Conservation (phyloP, 2,113 vertebrate genomes). For the Mormoops blainvillei region DNA sequence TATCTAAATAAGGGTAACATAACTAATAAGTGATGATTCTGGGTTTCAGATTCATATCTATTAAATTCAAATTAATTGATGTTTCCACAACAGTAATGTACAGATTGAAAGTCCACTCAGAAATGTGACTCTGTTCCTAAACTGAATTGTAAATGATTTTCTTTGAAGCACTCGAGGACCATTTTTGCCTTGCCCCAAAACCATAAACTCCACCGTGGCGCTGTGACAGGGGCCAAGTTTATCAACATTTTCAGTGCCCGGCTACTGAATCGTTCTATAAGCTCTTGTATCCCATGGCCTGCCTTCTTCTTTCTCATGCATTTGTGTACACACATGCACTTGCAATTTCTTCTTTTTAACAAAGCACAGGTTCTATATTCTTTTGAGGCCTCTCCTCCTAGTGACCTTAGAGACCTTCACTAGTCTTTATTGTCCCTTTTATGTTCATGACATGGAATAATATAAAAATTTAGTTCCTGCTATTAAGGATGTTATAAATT, state of each 20-base stretch:
- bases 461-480: not conserved
- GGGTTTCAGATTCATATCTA: not conserved
- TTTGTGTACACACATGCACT: fast-evolving
- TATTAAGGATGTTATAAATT: not conserved
- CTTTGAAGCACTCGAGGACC: not conserved
- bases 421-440: not conserved
- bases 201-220: too few species aligned
- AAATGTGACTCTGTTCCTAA: not conserved
- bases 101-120: not conserved
- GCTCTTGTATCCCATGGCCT: too few species aligned
- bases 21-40: not conserved
- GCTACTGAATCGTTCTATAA: not conserved
- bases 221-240: not conserved
- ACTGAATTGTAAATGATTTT: not conserved
- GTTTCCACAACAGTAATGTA: not conserved
- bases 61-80: not conserved
- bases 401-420: not conserved
- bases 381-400: not conserved
- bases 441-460: not conserved
- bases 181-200: fast-evolving
- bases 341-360: not conserved
- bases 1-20: not conserved
- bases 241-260: not conserved
- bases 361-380: not conserved
- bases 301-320: not conserved